Conservation (phyloP, 2,888 invertebrate genomes). For the Chirona hameri region DNA sequence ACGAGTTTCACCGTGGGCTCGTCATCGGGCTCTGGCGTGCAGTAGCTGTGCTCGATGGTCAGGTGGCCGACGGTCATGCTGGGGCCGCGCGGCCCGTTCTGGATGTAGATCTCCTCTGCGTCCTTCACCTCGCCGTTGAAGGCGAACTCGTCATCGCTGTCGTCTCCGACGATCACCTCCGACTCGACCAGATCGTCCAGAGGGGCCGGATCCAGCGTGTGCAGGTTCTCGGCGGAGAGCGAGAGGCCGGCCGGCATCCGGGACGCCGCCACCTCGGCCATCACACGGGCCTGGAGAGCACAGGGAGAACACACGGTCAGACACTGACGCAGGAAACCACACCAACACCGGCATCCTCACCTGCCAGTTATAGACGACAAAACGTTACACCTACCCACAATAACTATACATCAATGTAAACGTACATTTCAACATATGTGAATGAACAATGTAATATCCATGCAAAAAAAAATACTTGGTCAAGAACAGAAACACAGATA, state of each 20-base stretch:
- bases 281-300: not conserved
- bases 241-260: conserved; percentile 31
- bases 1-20: not conserved
- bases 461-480: no score
- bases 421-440: no score
- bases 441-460: no score
- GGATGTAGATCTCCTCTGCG: conserved; percentile 30
- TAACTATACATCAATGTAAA: no score
- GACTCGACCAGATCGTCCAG: conserved; percentile 40
- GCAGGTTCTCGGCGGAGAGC: conserved; percentile 37
- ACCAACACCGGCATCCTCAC: no score
- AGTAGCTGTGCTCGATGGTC: conserved; percentile 27
- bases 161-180: conserved; percentile 41
- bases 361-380: no score
- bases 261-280: conserved; percentile 4
- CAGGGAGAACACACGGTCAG: not conserved
- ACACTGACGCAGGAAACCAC: no score
- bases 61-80: conserved; percentile 2
- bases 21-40: not conserved
- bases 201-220: conserved; percentile 39
- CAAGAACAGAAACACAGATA: no score
- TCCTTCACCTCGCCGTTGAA: conserved; percentile 29
- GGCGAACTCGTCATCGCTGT: conserved; percentile 29
- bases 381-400: no score
- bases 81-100: conserved; percentile 24